Percentiles rank a stretch among this genome's conserved stretches.
These are phyloP conservation scores for Pogona vitticeps DNA, from an alignment of 2,113 vertebrate genomes.

Conservation along the genomic window DNA sequence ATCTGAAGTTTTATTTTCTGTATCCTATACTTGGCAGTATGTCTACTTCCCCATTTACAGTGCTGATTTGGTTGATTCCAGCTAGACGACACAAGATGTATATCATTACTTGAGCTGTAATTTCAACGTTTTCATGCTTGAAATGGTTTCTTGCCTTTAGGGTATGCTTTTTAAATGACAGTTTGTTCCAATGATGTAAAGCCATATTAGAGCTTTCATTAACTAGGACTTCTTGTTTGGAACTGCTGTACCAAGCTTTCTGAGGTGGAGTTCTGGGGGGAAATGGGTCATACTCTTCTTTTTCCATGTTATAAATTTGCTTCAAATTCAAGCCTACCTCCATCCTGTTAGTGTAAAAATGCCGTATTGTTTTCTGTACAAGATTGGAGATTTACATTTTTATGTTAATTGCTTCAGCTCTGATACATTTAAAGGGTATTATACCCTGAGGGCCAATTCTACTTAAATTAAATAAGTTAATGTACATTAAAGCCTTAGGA, in stretches of 20 bases:
- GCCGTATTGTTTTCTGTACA: neutral
- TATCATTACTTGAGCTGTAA: conserved; percentile 16
- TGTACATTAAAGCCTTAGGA: conserved; percentile 23
- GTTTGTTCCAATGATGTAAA: neutral
- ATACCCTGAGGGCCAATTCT: conserved; percentile 32
- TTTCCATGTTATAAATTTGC: neutral
- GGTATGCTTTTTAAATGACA: conserved; percentile 33
- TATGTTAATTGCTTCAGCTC: conserved; percentile 26
- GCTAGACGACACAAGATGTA: neutral
- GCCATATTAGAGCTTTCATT: conserved; percentile 20
- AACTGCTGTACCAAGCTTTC: neutral
- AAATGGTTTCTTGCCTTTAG: conserved; percentile 34
- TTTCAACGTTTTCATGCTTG: conserved; percentile 9
- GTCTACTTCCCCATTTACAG: neutral
- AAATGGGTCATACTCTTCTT: neutral
- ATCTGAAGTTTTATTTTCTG: conserved; percentile 41
- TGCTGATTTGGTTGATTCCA: neutral
- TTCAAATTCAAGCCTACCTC: neutral
- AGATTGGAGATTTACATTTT: neutral
- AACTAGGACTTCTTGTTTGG: neutral
- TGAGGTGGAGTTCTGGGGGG: neutral
- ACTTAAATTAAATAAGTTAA: conserved; percentile 38
- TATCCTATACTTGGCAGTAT: neutral
- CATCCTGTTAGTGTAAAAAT: neutral
- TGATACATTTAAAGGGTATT: neutral